Base-by-base conservation (phyloP, 2,113 vertebrate species). In the Athene noctua region DNA sequence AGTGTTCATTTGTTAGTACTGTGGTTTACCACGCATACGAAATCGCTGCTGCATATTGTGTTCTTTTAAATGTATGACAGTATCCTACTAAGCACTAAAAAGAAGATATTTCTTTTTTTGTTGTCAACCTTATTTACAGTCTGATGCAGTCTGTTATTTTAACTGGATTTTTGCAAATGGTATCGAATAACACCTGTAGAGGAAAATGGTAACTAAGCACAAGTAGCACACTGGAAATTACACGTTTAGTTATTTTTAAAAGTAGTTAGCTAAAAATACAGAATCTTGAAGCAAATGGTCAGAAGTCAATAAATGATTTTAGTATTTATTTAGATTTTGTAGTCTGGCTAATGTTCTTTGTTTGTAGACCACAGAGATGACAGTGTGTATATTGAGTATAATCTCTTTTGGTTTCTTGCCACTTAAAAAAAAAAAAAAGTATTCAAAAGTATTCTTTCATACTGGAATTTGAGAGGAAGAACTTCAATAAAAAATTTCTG, bases 61-160 rank as follows among this genome's bases (percentile, higher is more conserved):
- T 98, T 98, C 96, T 97, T 98, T 97, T 93, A 95, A 92, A 96
- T 97, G 81, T 97, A 96, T 46, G 88, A 94, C 68, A 96, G 91
- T 95, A 96, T 86, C 97, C 95, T 89, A 90, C 82, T 98, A 97
- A 96, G 96, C 92, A 97, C 94, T 97, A 96, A 88, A 85, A 96
- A 80, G 94, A 97, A 94, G 94, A 86, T 73, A 87, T 20, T 96
- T 97, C 80, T 78, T 80, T 97, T 97, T 96, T 86, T 92, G 80
- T 95, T 93, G 92, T 97, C 91, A 95, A 55, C 91, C 95, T 97
- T 96, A 98, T 98, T 98, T 98, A 97, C 97, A 98, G 82, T 96
- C 97, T 90, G 96, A 68, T 94, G 80, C 89, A 90, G 82, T 93
- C 92, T 78, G 61, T 97, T 94, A 72, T 91, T 97, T 97, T 96